Conservation (phyloP, 2,113 vertebrate species). For the Scomber colias region DNA sequence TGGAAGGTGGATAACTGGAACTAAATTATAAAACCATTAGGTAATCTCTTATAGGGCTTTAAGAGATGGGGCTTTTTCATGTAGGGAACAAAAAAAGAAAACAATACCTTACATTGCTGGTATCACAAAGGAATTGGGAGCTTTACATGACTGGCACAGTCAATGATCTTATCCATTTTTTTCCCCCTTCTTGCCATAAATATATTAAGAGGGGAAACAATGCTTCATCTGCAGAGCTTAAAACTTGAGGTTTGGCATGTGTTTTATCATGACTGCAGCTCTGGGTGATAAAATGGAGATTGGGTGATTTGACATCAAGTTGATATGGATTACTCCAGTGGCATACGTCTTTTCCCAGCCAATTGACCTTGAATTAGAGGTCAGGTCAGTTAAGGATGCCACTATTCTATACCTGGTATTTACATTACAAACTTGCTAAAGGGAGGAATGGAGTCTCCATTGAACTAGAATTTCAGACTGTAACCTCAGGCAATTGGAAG, state of each 20-base stretch:
- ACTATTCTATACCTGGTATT: not conserved
- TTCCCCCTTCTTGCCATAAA: not conserved
- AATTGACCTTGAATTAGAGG: slow-evolving; percentile 52
- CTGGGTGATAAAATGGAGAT: slow-evolving; percentile 17
- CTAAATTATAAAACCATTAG: slow-evolving; percentile 60
- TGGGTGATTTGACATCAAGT: slow-evolving; percentile 26
- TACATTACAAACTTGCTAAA: slow-evolving; percentile 31
- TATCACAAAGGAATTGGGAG: slow-evolving; percentile 69
- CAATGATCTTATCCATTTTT: not conserved
- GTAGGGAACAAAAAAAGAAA: not conserved
- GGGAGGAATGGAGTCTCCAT: not conserved
- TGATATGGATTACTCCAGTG: slow-evolving; percentile 24
- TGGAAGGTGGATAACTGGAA: slow-evolving; percentile 60
- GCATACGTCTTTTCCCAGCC: slow-evolving; percentile 24
- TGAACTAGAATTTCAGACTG: slow-evolving; percentile 29
- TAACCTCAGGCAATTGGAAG: slow-evolving; percentile 37
- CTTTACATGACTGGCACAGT: slow-evolving; percentile 4
- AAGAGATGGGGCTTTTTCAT: slow-evolving; percentile 9
- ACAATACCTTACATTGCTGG: slow-evolving; percentile 70
- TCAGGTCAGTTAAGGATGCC: slow-evolving; percentile 26
- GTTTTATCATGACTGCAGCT: slow-evolving; percentile 27
- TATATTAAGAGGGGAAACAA: slow-evolving; percentile 23
- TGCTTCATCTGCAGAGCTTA: not conserved
- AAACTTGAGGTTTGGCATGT: not conserved
- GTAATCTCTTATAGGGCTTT: slow-evolving; percentile 34